These are phyloP conservation scores for Gasterosteus nipponicus DNA, from an alignment of 2,113 vertebrate species.

Conservation along the genomic window DNA sequence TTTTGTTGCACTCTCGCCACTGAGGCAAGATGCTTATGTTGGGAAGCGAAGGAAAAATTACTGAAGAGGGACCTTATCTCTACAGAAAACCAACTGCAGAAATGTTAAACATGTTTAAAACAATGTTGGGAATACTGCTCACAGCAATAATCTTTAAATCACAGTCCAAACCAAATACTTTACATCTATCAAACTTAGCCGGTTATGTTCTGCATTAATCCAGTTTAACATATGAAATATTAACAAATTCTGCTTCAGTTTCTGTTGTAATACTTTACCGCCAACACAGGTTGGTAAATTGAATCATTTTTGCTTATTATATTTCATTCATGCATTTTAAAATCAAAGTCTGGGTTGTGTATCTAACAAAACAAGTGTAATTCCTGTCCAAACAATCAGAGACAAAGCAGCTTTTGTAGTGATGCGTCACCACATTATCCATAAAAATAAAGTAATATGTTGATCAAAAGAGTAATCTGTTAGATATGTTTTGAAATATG, in stretches of 20 bases:
- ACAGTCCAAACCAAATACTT: slow-evolving; percentile 2
- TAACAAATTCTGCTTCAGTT: neutral
- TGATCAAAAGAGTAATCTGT: slow-evolving; percentile 14
- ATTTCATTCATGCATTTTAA: neutral
- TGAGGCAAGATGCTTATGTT: no score
- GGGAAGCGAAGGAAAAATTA: no score
- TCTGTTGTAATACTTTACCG: neutral
- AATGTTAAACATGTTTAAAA: slow-evolving; percentile 6
- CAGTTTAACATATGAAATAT: neutral
- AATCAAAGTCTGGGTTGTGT: neutral
- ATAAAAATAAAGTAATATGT: neutral
- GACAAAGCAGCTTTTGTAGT: neutral
- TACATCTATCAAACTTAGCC: neutral
- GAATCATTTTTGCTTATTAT: neutral
- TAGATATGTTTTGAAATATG: neutral
- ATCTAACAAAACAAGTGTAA: neutral
- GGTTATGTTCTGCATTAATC: neutral
- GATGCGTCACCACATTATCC: neutral
- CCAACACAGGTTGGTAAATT: no score
- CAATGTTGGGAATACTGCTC: neutral
- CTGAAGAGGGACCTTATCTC: neutral
- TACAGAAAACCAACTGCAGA: neutral
- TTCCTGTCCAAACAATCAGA: slow-evolving; percentile 4
- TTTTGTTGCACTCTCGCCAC: no score
- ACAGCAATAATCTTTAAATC: neutral